Conservation (phyloP, 1,140 invertebrate species). For the Drosophila pallidifrons region DNA sequence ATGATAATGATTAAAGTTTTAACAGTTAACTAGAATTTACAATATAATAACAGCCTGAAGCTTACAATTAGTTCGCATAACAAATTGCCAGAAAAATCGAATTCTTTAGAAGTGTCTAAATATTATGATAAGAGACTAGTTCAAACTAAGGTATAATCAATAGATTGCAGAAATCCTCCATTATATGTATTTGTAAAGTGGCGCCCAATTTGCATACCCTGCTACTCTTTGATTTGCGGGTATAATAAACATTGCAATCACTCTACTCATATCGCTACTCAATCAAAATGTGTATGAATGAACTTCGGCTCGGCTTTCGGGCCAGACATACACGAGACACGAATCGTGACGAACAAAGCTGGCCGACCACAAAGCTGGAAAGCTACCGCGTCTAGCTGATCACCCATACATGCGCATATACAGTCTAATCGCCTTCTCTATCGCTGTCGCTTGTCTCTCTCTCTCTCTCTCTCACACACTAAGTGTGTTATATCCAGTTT, state of each 20-base stretch:
- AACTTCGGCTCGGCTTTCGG: neutral
- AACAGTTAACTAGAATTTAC: neutral
- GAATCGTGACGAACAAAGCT: constrained; percentile 11
- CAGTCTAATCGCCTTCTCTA: neutral
- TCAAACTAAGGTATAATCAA: too few species aligned
- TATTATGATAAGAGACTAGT: too few species aligned
- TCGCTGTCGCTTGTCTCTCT: too few species aligned
- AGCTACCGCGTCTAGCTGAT: neutral
- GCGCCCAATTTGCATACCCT: too few species aligned
- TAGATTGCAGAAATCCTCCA: too few species aligned
- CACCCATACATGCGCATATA: constrained; percentile 11
- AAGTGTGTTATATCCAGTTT: constrained; percentile 23
- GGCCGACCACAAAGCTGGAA: constrained; percentile 6
- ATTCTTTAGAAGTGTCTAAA: too few species aligned
- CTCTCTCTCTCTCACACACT: too few species aligned
- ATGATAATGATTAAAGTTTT: constrained; percentile 2
- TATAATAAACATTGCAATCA: constrained; percentile 4
- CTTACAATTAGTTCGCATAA: too few species aligned
- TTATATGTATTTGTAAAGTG: too few species aligned
- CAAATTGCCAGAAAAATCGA: too few species aligned
- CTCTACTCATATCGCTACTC: neutral
- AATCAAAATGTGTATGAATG: constrained; percentile 14
- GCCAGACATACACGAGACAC: constrained; percentile 4
- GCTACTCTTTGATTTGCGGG: too few species aligned
- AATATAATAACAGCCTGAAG: too few species aligned